Base-by-base conservation (phyloP, 1,140 invertebrate genomes). In the Macrotrachela quadricornifera region DNA sequence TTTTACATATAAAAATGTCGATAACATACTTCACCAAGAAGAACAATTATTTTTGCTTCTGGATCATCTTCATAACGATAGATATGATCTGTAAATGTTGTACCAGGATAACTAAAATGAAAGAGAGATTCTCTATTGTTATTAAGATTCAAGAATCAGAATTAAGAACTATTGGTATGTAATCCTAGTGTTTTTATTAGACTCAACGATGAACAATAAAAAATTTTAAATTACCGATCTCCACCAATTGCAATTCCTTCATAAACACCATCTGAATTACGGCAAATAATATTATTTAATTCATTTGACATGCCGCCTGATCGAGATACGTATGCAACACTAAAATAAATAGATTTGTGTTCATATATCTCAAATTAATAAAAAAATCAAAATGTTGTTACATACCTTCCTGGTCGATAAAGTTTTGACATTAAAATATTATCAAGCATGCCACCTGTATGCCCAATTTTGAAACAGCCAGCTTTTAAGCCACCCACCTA, bases 291-390 rank as follows among this genome's bases (percentile, higher is more conserved):
- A 68, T 99, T 99, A 73, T 99, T 99, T 49, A 99, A 72, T 70
- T 99, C 94, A 65, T 99, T 99, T 6, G 87, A 94, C 92, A 99
- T 99, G 16, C 92, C 92, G 48, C 92, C 92, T 1, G 91, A 97
- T 49, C 91, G 78, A 0, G 90, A 95, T 9, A 97, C 92, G 64
- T 97, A 97, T 0, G 90, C 91, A 45, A 95, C 85, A 69, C 86
- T 91, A 62, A 41, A 73, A 6, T 2, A 68, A 63, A 62, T 13
- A 41, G 56, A 46, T 59, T 46, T 47, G 48, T 56, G 8, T 30
- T 30, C 8, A 4, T 30, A 4, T 8, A 4, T 30, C 8, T 2
- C 21, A 30, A 30, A 4, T 6, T 39, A 4, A 4, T 4, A 30
- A 14, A 8, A 48, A 1, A 14, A 17, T 53, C 40, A 43, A 21